phyloP scores from a whole-genome alignment of 2,113 vertebrate genomes.

The Pomatorhinus ruficollis region DNA sequence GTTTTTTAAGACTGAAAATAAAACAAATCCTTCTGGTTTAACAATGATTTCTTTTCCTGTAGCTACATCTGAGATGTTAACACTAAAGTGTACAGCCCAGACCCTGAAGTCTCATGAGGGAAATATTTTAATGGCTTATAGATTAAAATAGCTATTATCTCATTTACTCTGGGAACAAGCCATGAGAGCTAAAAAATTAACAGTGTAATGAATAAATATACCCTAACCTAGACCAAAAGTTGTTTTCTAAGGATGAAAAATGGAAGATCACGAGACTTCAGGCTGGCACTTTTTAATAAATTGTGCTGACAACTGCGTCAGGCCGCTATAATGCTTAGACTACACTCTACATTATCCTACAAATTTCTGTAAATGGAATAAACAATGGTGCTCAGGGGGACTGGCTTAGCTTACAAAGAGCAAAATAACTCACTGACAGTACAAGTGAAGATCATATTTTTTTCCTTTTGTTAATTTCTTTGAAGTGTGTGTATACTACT shows the following conservation, averaged over 20 bases:
- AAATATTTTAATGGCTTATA: constrained; percentile 6
- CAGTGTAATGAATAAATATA: not conserved
- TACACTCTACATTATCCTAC: not conserved
- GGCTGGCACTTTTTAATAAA: not conserved
- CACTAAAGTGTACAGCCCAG: not conserved
- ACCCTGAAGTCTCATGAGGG: not conserved
- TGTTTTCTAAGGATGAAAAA: not conserved
- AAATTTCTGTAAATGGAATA: constrained; percentile 6
- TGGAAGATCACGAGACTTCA: not conserved
- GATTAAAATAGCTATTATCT: not conserved
- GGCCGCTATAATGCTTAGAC: not conserved
- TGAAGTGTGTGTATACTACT: fast-evolving
- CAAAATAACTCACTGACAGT: not conserved
- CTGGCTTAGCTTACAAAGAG: not conserved
- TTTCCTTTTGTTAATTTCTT: not conserved
- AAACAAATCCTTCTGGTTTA: not conserved
- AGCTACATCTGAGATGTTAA: not conserved
- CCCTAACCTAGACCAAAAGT: not conserved
- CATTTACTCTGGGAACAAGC: not conserved
- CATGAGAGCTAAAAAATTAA: not conserved
- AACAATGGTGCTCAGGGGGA: not conserved
- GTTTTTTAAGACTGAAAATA: not conserved
- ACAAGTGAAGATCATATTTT: not conserved
- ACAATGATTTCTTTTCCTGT: not conserved
- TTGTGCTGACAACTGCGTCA: not conserved